phyloP scores from a whole-genome alignment of 1,140 invertebrate genomes.

The Heliconius himera region DNA sequence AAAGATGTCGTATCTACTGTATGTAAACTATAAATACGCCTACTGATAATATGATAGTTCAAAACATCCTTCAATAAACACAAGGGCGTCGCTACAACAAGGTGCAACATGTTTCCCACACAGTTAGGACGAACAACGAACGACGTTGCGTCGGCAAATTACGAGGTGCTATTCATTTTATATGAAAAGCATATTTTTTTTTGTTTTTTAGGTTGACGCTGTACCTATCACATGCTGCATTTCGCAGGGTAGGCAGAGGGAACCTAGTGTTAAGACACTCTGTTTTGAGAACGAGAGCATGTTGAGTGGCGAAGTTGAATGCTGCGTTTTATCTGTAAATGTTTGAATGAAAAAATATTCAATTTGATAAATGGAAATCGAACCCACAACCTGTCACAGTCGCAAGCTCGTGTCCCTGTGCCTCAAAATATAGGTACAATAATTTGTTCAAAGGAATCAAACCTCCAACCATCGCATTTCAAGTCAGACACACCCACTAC shows the following conservation, averaged over 20 bases:
- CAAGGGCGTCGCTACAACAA: not conserved
- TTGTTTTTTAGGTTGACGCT: not conserved
- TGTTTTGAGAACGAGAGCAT: too few species aligned
- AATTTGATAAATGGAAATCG: not conserved
- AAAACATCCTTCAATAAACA: not conserved
- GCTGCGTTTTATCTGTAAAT: not conserved
- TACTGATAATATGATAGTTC: not conserved
- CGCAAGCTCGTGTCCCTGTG: too few species aligned
- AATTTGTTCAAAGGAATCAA: not conserved
- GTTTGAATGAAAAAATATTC: not conserved
- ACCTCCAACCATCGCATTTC: not conserved
- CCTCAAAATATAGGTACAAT: too few species aligned
- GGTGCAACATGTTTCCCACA: not conserved
- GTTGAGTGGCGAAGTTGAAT: too few species aligned
- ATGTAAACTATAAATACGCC: not conserved
- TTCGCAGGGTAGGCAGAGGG: not conserved
- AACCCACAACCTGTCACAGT: too few species aligned
- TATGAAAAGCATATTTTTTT: too few species aligned
- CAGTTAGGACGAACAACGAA: not conserved
- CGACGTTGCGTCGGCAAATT: not conserved
- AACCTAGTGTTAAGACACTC: not conserved
- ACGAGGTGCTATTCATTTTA: not conserved
- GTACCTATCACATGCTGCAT: not conserved
- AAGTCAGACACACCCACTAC: too few species aligned
- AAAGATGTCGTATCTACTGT: not conserved